Evolutionary conservation across 2,888 invertebrate genomes (phyloP), one percentile per base, ranked within the genome.

Genomic region (Lasioglossum vierecki): DNA sequence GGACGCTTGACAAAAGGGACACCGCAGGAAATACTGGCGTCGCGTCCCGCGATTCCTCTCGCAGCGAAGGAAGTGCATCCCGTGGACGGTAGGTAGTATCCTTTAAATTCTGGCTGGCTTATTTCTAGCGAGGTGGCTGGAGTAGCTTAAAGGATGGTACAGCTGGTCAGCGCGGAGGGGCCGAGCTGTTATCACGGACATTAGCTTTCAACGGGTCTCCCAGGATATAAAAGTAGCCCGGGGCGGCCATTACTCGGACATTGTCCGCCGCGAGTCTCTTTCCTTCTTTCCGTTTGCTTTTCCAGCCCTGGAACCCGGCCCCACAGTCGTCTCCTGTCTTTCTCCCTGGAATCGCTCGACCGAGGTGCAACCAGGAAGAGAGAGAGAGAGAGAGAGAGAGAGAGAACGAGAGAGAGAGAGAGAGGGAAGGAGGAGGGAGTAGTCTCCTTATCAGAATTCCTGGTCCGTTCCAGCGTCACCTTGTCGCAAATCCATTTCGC

Each of bases 401-500:
- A 22, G 79, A 74, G 63, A 44, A 78, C 73, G 68, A 41, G 49
- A 15, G 77, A 76, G 57, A 57, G 74, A 76, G 57, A 39, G 46
- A 18, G 3, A 15, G 35, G 3, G 35, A 35, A 2, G 53, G 63
- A 57, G 70, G 79, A 53, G 78, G 75, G 85, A 82, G 83, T 84
- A 81, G 79, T 80, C 78, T 85, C 92, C 94, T 94, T 93, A 94
- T 94, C 93, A 92, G 92, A 93, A 94, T 94, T 94, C 94, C 91
- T 88, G 88, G 90, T 88, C 89, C 91, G 92, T 88, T 89, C 88
- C 87, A 88, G 86, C 92, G 92, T 94, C 94, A 93, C 93, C 93
- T 94, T 94, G 94, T 94, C 93, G 93, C 93, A 94, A 94, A 94
- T 94, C 94, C 94, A 94, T 93, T 94, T 93, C 92, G 92, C 91